Evolutionary conservation across 1,140 invertebrate species (phyloP).

Genomic region (Drosophila nigrodunni): DNA sequence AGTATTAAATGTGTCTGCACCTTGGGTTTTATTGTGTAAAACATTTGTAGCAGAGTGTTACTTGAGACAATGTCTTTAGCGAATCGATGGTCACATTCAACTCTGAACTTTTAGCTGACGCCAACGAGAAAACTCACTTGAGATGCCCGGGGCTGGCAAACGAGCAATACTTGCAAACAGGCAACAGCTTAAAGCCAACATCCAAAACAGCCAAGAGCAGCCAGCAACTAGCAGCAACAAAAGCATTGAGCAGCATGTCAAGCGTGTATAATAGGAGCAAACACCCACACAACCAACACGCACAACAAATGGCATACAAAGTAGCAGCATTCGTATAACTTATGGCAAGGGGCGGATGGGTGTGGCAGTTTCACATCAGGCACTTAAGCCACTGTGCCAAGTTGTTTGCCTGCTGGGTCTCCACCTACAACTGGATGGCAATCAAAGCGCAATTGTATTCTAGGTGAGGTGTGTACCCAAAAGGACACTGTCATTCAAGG

Average conservation of each 20-base stretch:
- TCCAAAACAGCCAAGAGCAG: background rate
- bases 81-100: constrained; percentile 70
- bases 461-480: constrained; percentile 26
- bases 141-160: constrained; percentile 17
- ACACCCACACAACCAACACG: constrained; percentile 23
- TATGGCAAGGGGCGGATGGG: background rate
- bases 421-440: constrained; percentile 48
- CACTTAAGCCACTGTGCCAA: constrained; percentile 57
- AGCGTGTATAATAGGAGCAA: constrained; percentile 65
- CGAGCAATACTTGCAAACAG: background rate
- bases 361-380: constrained; percentile 29
- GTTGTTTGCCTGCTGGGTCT: constrained; percentile 27
- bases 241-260: constrained; percentile 56
- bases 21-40: background rate
- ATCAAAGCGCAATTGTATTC: constrained; percentile 70
- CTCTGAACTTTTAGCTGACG: constrained; percentile 76
- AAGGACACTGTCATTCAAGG: constrained; percentile 65
- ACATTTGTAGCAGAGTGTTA: constrained; percentile 15
- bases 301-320: constrained; percentile 61
- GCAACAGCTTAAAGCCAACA: background rate
- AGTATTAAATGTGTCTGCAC: background rate
- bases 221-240: background rate
- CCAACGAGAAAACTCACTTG: constrained; percentile 41
- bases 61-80: constrained; percentile 32
- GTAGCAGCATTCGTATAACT: constrained; percentile 39